phyloP scores from a whole-genome alignment of 1,140 invertebrate species.

The Diprion similis region DNA sequence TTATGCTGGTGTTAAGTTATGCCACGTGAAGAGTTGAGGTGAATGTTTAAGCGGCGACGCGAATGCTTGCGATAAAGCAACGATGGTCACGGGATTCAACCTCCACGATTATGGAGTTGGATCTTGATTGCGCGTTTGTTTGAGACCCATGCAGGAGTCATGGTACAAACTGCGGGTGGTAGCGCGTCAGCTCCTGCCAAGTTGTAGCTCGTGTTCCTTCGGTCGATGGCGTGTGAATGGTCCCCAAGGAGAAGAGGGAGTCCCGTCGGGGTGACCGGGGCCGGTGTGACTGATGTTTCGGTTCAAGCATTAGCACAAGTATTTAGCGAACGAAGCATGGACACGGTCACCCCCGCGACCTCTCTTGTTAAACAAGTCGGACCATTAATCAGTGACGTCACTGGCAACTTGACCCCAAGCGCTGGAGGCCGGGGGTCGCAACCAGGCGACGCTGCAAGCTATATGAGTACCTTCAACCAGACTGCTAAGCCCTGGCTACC shows the following conservation, averaged over 20 bases:
- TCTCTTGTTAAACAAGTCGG: slow-evolving; percentile 49
- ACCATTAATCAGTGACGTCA: slow-evolving; percentile 52
- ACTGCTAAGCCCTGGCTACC: slow-evolving; percentile 12
- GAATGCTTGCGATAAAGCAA: too few species aligned
- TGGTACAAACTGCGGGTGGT: not conserved
- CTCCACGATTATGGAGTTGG: too few species aligned
- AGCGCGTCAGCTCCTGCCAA: not conserved
- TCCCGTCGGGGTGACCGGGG: not conserved
- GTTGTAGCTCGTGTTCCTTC: not conserved
- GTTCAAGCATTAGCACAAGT: slow-evolving; percentile 44
- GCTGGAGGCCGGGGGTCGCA: slow-evolving; percentile 36
- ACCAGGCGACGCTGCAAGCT: slow-evolving; percentile 32
- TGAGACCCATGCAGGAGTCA: too few species aligned
- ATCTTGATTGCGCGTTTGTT: too few species aligned
- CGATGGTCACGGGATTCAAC: too few species aligned
- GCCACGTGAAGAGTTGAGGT: too few species aligned
- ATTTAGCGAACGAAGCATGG: slow-evolving; percentile 46
- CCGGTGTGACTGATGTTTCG: slow-evolving; percentile 26
- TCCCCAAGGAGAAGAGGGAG: slow-evolving; percentile 10
- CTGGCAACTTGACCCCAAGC: slow-evolving; percentile 45
- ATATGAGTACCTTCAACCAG: slow-evolving; percentile 21
- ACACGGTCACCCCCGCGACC: slow-evolving; percentile 20
- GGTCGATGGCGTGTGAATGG: not conserved
- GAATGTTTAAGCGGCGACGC: too few species aligned
- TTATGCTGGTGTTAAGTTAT: too few species aligned